These are phyloP conservation scores for Podarcis muralis DNA, from an alignment of 2,113 vertebrate species.

Conservation along the genomic window DNA sequence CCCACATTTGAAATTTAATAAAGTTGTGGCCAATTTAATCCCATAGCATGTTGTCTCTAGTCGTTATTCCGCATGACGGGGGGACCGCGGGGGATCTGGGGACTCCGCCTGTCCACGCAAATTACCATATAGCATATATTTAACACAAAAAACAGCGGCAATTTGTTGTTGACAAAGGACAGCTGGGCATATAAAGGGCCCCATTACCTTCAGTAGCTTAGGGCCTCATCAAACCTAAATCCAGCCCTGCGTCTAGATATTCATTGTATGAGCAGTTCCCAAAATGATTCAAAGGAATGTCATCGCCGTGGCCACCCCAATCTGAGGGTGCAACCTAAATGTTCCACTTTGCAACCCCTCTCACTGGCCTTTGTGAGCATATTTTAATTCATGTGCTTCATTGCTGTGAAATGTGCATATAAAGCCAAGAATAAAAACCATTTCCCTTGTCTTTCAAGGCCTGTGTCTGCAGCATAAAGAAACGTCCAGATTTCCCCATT, in stretches of 20 bases:
- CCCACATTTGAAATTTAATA: too few relatives aligned
- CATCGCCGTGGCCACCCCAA: not conserved
- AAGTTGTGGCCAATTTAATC: too few relatives aligned
- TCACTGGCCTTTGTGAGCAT: not conserved
- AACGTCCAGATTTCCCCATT: constrained; percentile 69
- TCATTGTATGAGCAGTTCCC: not conserved
- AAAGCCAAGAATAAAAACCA: not conserved
- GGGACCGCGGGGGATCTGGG: too few relatives aligned
- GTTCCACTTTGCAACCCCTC: not conserved
- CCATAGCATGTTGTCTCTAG: too few relatives aligned
- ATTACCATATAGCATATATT: too few relatives aligned
- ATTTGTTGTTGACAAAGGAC: too few relatives aligned
- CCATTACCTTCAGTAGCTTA: too few relatives aligned
- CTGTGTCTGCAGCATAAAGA: constrained; percentile 70
- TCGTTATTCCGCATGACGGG: too few relatives aligned
- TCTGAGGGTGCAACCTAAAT: not conserved
- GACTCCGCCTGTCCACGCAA: too few relatives aligned
- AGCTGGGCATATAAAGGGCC: too few relatives aligned
- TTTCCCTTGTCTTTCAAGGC: constrained; percentile 59
- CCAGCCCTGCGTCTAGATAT: not conserved
- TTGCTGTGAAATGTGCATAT: not conserved
- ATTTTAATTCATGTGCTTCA: not conserved
- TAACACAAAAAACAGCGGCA: too few relatives aligned
- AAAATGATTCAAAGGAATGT: not conserved
- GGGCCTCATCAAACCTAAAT: too few relatives aligned